These are phyloP conservation scores for Scalopus aquaticus DNA, from an alignment of 2,113 vertebrate genomes.

Conservation along the genomic window DNA sequence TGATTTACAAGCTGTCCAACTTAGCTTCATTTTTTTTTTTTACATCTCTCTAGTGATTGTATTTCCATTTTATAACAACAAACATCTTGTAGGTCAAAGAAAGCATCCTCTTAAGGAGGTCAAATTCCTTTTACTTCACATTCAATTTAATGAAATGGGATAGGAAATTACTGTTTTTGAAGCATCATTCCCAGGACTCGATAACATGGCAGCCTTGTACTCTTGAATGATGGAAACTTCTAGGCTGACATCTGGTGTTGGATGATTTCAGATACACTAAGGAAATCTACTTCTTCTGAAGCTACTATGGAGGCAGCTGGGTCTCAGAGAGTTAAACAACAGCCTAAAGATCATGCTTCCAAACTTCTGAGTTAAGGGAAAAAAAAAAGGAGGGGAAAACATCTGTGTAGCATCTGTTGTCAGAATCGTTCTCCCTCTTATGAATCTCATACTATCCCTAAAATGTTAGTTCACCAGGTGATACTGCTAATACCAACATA, in stretches of 20 bases:
- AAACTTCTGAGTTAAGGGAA: constrained; percentile 8
- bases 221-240: not conserved
- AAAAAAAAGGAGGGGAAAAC: not conserved
- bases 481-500: not conserved
- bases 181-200: not conserved
- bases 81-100: constrained; percentile 46
- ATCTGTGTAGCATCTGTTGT: constrained; percentile 53
- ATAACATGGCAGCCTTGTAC: not conserved
- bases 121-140: constrained; percentile 13
- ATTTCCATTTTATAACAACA: constrained; percentile 45
- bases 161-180: not conserved
- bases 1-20: constrained; percentile 18
- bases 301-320: constrained; percentile 26
- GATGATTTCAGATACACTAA: constrained; percentile 38
- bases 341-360: not conserved
- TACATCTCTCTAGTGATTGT: not conserved
- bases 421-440: not conserved
- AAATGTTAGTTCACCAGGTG: constrained; percentile 25
- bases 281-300: constrained; percentile 18
- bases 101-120: constrained; percentile 52
- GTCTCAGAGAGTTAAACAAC: constrained; percentile 6
- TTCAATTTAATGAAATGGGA: not conserved
- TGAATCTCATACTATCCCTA: constrained; percentile 1
- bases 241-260: not conserved
- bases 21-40: not conserved